phyloP scores from a whole-genome alignment of 2,113 vertebrate species.

The Callopanchax toddi region DNA sequence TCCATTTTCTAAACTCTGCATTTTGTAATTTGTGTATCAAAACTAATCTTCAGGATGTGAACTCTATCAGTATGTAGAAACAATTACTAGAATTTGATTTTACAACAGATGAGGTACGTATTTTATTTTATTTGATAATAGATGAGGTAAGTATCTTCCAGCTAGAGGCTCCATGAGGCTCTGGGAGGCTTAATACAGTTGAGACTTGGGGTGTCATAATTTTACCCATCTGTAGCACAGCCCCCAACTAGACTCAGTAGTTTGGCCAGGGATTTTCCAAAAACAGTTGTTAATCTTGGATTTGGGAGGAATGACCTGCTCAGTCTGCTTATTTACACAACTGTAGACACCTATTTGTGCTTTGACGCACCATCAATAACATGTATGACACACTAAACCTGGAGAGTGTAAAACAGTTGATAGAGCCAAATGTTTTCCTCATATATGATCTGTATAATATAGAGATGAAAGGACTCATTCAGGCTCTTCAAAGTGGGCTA shows the following conservation, averaged over 20 bases:
- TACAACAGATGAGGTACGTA: not conserved
- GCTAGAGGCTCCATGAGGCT: not conserved
- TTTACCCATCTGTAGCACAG: not conserved
- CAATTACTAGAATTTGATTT: not conserved
- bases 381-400: not conserved
- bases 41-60: too few relatives aligned
- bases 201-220: not conserved
- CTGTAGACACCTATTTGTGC: not conserved
- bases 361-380: not conserved
- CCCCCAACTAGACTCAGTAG: not conserved
- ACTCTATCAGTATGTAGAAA: not conserved
- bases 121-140: not conserved
- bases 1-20: not conserved
- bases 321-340: not conserved
- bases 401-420: not conserved
- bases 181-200: not conserved
- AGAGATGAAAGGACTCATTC: too few relatives aligned
- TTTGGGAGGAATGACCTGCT: not conserved
- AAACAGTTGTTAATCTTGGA: not conserved
- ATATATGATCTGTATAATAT: too few relatives aligned
- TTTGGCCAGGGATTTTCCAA: not conserved
- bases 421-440: not conserved
- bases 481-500: conserved; percentile 10
- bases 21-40: not conserved
- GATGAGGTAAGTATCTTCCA: not conserved